A percentile compares a stretch with the other conserved stretches of the same genome.
These are phyloP conservation scores for Thereva nobilitata DNA, from an alignment of 2,888 invertebrate species.

Conservation along the genomic window DNA sequence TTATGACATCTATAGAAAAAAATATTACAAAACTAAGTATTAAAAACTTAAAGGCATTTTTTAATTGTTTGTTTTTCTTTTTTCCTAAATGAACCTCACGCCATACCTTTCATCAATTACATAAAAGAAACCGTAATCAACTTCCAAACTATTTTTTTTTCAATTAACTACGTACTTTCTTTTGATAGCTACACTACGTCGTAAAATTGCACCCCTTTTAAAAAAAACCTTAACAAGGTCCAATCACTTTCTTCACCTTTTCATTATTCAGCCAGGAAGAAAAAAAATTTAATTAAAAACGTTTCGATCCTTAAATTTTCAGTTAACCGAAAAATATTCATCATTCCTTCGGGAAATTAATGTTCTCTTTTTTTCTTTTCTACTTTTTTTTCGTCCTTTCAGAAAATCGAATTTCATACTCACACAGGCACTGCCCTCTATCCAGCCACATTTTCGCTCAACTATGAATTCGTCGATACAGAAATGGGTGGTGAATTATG, in stretches of 20 bases:
- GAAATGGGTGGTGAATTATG: constrained; percentile 72
- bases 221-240: no score
- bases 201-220: no score
- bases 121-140: no score
- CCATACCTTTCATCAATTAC: no score
- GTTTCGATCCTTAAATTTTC: constrained; percentile 41
- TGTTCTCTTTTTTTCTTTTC: constrained; percentile 43
- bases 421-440: constrained; percentile 79
- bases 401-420: constrained; percentile 64
- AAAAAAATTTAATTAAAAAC: constrained; percentile 44
- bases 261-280: constrained; percentile 20
- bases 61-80: no score
- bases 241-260: background rate
- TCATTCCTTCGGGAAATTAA: constrained; percentile 44
- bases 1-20: no score
- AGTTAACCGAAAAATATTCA: constrained; percentile 44
- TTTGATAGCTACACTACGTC: no score
- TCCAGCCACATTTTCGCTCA: constrained; percentile 71
- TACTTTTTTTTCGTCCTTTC: constrained; percentile 46
- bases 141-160: no score
- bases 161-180: no score
- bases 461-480: constrained; percentile 85
- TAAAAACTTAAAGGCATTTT: no score
- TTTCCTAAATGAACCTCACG: no score
- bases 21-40: no score